Conservation (phyloP, 53 echinoderm and acorn worm species). For the Patiria pectinifera region DNA sequence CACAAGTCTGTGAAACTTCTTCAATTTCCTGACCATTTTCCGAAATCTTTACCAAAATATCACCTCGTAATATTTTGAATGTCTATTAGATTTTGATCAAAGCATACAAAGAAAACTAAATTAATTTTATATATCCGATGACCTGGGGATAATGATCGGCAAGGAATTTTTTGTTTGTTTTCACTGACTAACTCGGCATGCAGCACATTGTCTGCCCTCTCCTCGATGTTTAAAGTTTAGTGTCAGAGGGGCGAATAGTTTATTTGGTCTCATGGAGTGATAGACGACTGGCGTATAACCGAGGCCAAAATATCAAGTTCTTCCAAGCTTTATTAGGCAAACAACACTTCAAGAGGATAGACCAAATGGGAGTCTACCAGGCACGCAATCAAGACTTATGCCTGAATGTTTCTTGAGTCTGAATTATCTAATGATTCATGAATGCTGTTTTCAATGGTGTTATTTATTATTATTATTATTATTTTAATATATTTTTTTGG, state of each 20-base stretch:
- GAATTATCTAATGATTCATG: neutral
- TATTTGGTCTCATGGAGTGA: neutral
- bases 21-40: too few species aligned
- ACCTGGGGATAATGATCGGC: neutral
- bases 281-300: neutral
- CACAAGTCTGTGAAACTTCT: too few species aligned
- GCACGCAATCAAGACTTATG: too few species aligned
- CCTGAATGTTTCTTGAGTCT: neutral
- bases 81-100: too few species aligned
- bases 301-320: neutral
- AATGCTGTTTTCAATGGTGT: neutral
- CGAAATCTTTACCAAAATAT: too few species aligned
- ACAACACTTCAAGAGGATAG: too few species aligned
- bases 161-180: conserved; percentile 39
- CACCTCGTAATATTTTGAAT: too few species aligned
- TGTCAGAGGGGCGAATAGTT: neutral
- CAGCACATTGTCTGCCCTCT: neutral
- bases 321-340: neutral
- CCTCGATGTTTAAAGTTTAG: neutral
- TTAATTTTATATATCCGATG: neutral
- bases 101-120: neutral
- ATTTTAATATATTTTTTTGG: neutral
- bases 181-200: neutral
- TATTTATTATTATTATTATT: too few species aligned
- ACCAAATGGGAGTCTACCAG: too few species aligned